phyloP scores from a whole-genome alignment of 35 echinoderm and acorn worm genomes.

The Heliocidaris erythrogramma region DNA sequence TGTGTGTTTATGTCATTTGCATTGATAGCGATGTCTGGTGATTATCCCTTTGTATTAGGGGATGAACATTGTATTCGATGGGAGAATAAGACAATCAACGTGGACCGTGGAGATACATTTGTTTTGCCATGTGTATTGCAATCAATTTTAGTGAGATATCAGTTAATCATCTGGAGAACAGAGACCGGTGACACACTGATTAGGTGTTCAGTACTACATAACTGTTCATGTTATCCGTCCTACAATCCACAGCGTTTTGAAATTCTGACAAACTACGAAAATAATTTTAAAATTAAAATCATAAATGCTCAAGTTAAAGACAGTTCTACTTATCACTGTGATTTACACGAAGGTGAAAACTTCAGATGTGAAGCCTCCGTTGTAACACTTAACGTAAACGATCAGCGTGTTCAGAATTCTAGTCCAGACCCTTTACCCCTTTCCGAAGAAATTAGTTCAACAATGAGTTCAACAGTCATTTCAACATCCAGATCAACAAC shows the following conservation, averaged over 20 bases:
- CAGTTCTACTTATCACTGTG: neutral
- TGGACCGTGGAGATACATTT: neutral
- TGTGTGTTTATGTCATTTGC: neutral
- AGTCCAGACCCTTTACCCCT: neutral
- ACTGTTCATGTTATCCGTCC: neutral
- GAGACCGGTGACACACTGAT: neutral
- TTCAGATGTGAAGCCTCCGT: neutral
- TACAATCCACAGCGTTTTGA: too few species aligned
- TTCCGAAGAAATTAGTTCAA: too few species aligned
- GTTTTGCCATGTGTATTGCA: neutral
- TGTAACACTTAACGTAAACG: neutral
- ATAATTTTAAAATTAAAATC: neutral
- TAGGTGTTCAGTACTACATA: neutral
- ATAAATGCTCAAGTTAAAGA: neutral
- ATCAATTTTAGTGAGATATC: neutral
- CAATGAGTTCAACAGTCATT: too few species aligned
- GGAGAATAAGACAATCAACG: neutral
- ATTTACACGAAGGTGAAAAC: neutral
- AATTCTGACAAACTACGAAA: neutral
- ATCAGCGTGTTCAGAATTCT: neutral
- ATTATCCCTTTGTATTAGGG: neutral
- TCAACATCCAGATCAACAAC: too few species aligned
- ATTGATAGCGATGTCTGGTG: neutral
- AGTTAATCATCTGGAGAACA: neutral
- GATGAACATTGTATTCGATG: neutral